Conservation (phyloP, 1,140 invertebrate species). For the Marisa cornuarietis region DNA sequence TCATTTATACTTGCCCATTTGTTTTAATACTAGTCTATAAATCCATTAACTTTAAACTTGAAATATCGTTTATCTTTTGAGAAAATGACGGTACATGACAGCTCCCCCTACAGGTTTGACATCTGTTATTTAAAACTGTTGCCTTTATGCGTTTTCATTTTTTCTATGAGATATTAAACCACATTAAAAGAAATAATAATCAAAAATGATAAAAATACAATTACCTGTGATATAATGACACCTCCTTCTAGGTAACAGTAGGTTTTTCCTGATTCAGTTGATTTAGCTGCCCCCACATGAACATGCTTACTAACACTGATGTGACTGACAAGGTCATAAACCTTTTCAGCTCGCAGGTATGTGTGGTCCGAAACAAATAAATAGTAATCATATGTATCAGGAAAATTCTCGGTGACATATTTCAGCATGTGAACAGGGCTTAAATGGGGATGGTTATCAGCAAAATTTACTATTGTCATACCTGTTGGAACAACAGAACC, state of each 20-base stretch:
- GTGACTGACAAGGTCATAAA: conserved; percentile 76
- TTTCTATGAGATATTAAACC: neutral
- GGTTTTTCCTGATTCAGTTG: conserved; percentile 49
- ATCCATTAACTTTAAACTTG: too few relatives aligned
- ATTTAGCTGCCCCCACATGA: conserved; percentile 73
- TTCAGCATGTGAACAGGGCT: conserved; percentile 77
- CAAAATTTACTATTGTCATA: conserved; percentile 61
- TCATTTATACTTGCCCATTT: too few relatives aligned
- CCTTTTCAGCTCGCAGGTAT: conserved; percentile 79
- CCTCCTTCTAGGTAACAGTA: conserved; percentile 57
- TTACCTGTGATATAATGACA: conserved; percentile 58
- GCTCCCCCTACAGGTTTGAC: too few relatives aligned
- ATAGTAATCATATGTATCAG: conserved; percentile 90
- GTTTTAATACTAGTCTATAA: too few relatives aligned
- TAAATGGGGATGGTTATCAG: conserved; percentile 57
- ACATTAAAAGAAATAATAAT: conserved; percentile 1
- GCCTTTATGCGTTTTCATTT: too few relatives aligned
- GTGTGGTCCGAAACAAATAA: conserved; percentile 84
- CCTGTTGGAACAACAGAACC: conserved; percentile 58
- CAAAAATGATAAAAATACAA: neutral
- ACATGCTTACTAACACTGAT: conserved; percentile 85
- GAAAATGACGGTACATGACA: too few relatives aligned
- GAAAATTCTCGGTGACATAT: conserved; percentile 88
- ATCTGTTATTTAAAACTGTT: too few relatives aligned
- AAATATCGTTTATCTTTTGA: too few relatives aligned